phyloP scores from a whole-genome alignment of 2,888 invertebrate species.

The Agelastica alni region DNA sequence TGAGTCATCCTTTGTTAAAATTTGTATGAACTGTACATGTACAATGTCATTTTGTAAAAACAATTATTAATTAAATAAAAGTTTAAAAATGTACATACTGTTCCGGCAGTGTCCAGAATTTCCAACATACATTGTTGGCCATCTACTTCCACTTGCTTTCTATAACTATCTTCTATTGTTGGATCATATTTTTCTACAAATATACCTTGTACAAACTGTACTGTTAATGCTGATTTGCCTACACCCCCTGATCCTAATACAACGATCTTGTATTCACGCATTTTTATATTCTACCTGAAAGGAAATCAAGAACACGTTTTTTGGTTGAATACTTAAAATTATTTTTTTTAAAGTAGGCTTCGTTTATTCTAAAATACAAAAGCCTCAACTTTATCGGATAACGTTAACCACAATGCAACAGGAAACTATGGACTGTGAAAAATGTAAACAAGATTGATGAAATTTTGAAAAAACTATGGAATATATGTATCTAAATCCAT shows the following conservation, averaged over 20 bases:
- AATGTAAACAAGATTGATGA: constrained; percentile 8
- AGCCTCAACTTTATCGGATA: constrained; percentile 27
- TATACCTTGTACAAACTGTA: constrained; percentile 98
- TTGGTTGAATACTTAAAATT: too few species aligned
- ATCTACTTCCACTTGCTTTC: constrained; percentile 99
- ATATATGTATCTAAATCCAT: background rate
- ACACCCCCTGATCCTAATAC: constrained; percentile 99
- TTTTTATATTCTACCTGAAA: constrained; percentile 55
- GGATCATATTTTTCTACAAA: constrained; percentile 99
- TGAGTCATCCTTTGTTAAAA: constrained; percentile 11
- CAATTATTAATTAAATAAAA: too few species aligned
- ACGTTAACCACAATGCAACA: constrained; percentile 47
- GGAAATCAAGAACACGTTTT: constrained; percentile 8
- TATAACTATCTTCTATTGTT: constrained; percentile 99
- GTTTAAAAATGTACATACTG: constrained; percentile 77
- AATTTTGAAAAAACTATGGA: background rate
- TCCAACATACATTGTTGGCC: constrained; percentile 99
- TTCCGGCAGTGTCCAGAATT: constrained; percentile 99
- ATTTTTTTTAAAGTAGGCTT: constrained; percentile 21
- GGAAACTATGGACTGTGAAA: constrained; percentile 34
- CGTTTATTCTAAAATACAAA: constrained; percentile 19
- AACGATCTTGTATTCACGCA: constrained; percentile 99
- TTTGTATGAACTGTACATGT: too few species aligned
- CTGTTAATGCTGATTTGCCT: constrained; percentile 97
- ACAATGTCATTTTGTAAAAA: too few species aligned